Evolutionary conservation across 2,113 vertebrate genomes (phyloP).

Genomic region (Hippocampus barbouri): DNA sequence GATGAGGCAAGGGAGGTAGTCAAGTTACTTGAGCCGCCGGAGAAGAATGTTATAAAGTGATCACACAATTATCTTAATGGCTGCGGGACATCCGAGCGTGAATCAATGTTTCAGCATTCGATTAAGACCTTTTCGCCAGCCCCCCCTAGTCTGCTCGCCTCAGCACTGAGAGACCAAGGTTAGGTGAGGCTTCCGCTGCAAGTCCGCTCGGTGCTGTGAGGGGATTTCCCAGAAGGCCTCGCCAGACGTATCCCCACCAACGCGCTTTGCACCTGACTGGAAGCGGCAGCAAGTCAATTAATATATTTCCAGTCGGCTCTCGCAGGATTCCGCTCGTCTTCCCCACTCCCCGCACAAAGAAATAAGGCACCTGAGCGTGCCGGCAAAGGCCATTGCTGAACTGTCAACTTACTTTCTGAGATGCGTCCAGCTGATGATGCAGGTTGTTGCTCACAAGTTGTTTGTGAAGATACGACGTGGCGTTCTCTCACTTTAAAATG

Average conservation of each 20-base stretch:
- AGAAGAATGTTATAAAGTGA: slow-evolving; percentile 74
- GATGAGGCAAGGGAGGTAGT: slow-evolving; percentile 1
- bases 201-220: slow-evolving; percentile 14
- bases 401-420: slow-evolving; percentile 8
- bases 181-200: slow-evolving; percentile 30
- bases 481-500: neutral
- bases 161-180: slow-evolving; percentile 11
- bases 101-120: slow-evolving; percentile 73
- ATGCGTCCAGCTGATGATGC: neutral
- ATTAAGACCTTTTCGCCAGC: slow-evolving; percentile 51
- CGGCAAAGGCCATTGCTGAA: slow-evolving; percentile 15
- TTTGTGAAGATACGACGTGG: neutral
- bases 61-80: slow-evolving; percentile 78
- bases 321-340: slow-evolving; percentile 32
- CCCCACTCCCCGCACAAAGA: slow-evolving; percentile 40
- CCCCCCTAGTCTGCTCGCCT: slow-evolving; percentile 32
- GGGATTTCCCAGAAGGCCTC: slow-evolving; percentile 41
- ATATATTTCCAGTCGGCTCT: slow-evolving; percentile 42
- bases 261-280: slow-evolving; percentile 43
- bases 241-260: slow-evolving; percentile 26
- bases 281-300: slow-evolving; percentile 52
- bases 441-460: neutral
- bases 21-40: slow-evolving; percentile 57
- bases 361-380: slow-evolving; percentile 42
- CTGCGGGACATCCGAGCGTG: slow-evolving; percentile 66